phyloP scores from a whole-genome alignment of 53 echinoderm and acorn worm genomes.

The Hippasteria phrygiana region DNA sequence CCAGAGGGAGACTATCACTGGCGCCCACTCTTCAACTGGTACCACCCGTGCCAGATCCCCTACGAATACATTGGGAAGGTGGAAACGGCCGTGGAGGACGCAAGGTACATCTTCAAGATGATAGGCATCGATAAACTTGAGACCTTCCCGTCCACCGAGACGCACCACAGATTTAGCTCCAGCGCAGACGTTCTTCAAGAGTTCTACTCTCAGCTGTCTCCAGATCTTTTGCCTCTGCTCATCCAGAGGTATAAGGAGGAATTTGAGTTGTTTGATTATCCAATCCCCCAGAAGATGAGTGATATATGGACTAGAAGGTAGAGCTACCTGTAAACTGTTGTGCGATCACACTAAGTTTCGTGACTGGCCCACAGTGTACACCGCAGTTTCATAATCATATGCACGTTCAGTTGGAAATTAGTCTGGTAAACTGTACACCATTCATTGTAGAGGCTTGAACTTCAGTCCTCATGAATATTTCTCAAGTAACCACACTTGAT shows the following conservation, averaged over 20 bases:
- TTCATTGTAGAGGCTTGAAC: too few species aligned
- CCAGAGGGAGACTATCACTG: conserved; percentile 33
- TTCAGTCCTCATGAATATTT: too few species aligned
- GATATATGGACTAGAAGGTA: conserved; percentile 18
- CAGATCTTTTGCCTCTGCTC: conserved; percentile 13
- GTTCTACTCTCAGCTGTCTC: conserved; percentile 39
- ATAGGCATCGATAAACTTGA: conserved; percentile 13
- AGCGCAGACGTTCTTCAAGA: conserved; percentile 9
- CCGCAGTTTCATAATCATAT: too few species aligned
- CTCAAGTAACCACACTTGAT: too few species aligned
- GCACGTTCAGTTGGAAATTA: too few species aligned
- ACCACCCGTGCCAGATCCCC: conserved; percentile 18
- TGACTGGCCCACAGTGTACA: not conserved
- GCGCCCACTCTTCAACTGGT: conserved; percentile 26
- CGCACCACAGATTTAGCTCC: conserved; percentile 34
- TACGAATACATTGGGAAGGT: conserved; percentile 45
- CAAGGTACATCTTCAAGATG: conserved; percentile 38
- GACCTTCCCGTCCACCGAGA: conserved; percentile 21
- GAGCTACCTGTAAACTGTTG: too few species aligned
- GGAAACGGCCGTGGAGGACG: conserved; percentile 16
- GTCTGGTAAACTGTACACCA: too few species aligned
- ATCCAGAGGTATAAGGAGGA: conserved; percentile 25
- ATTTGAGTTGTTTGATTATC: conserved; percentile 47
- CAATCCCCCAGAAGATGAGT: conserved; percentile 28
- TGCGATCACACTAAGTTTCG: too few species aligned